Base-by-base conservation (phyloP, 2,113 vertebrate genomes). In the Rutilus rutilus region DNA sequence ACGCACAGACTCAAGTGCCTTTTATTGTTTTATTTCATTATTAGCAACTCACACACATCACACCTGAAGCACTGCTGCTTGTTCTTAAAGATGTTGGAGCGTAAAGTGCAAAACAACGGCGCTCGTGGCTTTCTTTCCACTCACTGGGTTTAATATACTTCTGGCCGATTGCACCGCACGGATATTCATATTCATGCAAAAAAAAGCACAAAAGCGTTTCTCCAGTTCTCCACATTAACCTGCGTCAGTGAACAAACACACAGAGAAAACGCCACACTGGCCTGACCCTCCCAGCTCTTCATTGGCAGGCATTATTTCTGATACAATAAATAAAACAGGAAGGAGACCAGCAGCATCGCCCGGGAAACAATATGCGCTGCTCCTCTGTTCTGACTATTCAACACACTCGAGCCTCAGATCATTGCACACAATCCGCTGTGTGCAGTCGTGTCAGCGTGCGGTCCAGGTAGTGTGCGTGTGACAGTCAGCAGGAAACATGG, bases 311-410 rank as follows among this genome's bases (percentile, higher is more conserved):
- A 88, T 86, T 83, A 88, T 86, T 89, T 78, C 73, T 86, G 84
- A 89, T 84, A 87, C 85, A 86, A 89, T 89, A 89, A 87, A 89
- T 86, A 89, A 87, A 87, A 82, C 86, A 89, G 83, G 74, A 81
- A 71, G 23, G n/a, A 64, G 76, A 83, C 69, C 52, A 74, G 67
- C 80, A 86, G 83, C 57, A 64, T 62, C 42, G 81, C 75, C 75
- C 36, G 23, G 82, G 86, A 79, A 84, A 83, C 84, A 84, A 84
- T 88, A 59, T 39, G 54, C 86, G 67, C 74, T 84, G 88, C 76
- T 79, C 71, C 86, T 80, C 50, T 60, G 60, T 77, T 50, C 82
- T 64, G 77, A 88, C 82, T 85, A 76, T 85, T 87, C 78, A 73
- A 39, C 45, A 85, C 62, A 76, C 62, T n/a, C 6, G 80, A 81